Percentiles rank a stretch among this genome's conserved stretches.
Evolutionary conservation across 1,140 invertebrate species (phyloP).

Genomic region (Diorhabda carinulata): DNA sequence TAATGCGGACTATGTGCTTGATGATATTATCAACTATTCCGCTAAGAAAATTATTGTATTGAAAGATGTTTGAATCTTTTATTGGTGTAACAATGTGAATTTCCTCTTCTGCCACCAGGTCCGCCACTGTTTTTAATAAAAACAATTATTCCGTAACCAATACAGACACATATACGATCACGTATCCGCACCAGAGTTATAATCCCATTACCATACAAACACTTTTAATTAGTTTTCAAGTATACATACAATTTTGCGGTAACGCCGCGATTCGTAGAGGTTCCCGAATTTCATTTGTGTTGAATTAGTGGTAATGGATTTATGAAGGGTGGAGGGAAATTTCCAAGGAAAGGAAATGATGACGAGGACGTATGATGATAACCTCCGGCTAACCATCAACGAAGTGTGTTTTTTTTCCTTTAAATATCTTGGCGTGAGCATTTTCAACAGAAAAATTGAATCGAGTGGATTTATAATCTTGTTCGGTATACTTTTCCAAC

Average conservation of each 20-base stretch:
- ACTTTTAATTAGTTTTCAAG: slow-evolving; percentile 3
- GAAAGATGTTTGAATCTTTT: too few species aligned
- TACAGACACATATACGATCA: neutral
- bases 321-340: neutral
- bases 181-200: neutral
- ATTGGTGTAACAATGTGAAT: too few species aligned
- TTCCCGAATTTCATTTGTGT: neutral
- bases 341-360: neutral
- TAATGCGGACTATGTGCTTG: too few species aligned
- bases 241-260: neutral
- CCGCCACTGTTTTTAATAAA: too few species aligned
- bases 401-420: neutral
- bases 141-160: neutral
- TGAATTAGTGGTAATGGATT: slow-evolving; percentile 7
- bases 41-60: too few species aligned
- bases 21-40: too few species aligned
- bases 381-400: neutral
- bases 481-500: too few species aligned
- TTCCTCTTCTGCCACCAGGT: too few species aligned
- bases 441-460: neutral
- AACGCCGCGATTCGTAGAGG: neutral
- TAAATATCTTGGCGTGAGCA: too few species aligned
- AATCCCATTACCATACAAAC: slow-evolving; percentile 2
- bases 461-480: neutral
- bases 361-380: neutral